These are phyloP conservation scores for Myripristis jacobus DNA, from an alignment of 2,797 vertebrate genomes.

Conservation along the genomic window DNA sequence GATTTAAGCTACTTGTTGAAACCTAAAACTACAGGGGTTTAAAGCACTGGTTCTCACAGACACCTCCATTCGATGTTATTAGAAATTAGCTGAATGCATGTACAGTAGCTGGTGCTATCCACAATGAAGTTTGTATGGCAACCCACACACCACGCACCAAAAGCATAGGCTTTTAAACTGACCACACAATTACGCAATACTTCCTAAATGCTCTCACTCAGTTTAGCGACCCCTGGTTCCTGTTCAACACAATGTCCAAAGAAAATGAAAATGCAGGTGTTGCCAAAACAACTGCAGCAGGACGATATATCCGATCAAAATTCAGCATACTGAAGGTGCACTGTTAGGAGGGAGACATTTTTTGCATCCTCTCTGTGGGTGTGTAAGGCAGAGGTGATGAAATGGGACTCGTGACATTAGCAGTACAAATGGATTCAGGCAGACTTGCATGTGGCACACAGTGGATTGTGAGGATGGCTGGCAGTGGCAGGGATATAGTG, in stretches of 20 bases:
- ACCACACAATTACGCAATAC: background rate
- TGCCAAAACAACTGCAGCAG: too few relatives aligned
- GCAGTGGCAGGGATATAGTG: conserved; percentile 40
- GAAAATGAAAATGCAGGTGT: background rate
- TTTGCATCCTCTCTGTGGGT: background rate
- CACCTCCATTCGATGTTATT: too few relatives aligned
- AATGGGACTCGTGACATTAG: conserved; percentile 55
- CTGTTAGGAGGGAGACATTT: conserved; percentile 16
- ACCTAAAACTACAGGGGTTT: too few relatives aligned
- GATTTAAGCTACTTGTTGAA: too few relatives aligned
- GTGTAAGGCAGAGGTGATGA: conserved; percentile 51
- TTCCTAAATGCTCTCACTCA: background rate
- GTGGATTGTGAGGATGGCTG: conserved; percentile 50
- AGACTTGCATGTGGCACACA: conserved; percentile 39
- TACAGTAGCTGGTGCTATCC: too few relatives aligned
- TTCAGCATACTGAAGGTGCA: background rate
- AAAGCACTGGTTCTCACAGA: too few relatives aligned
- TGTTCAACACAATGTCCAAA: background rate
- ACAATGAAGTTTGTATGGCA: too few relatives aligned
- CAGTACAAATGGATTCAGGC: conserved; percentile 41
- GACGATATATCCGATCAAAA: background rate
- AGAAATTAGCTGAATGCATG: too few relatives aligned
- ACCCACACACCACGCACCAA: too few relatives aligned
- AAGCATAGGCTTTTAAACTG: background rate
- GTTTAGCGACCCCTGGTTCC: background rate